Base-by-base conservation (phyloP, 2,888 invertebrate genomes). In the Drosophila neutralis region DNA sequence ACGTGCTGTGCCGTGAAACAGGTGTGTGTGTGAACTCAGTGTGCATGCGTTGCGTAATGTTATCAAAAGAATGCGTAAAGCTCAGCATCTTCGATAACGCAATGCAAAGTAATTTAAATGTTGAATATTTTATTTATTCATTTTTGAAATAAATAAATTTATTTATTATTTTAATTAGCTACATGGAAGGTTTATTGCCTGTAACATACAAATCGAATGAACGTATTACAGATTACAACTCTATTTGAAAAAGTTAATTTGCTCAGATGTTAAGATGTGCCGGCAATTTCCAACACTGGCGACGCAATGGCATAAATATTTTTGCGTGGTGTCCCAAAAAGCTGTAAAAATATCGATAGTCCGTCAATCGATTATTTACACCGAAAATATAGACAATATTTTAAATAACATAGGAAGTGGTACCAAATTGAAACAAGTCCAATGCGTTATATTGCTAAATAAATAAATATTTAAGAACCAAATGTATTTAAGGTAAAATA, bases 251-350 rank as follows among this genome's bases (percentile, higher is more conserved):
- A 24, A 27, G 15, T 10, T 45, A 8, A 33, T 18, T 21, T 42
- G 24, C 38, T 51, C 69, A 79, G 76, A 66, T 75, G 78, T 65
- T 66, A 38, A 57, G 7, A 0, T n/a, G 1, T 15, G 15, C 45
- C n/a, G 13, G 31, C 21, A 48, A 33, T 62, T 48, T 53, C 11
- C 76, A 79, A 52, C 69, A 76, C 80, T 70, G 21, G 7, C 11
- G 13, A 11, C 7, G 27, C 29, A 52, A 31, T 35, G 56, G 65
- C 57, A 66, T 69, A 63, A 66, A 75, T 65, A 78, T 66, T 65
- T 71, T 57, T 70, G 61, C 73, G 60, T 33, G 31, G 13, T 45
- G 11, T 27, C 53, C n/a, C 31, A 38, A 21, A 53, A 31, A 24
- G 4, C 15, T 45, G 24, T 4, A 24, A 8, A n/a, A 15, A 45